Conservation (phyloP, 2,797 vertebrate genomes). For the Chiloscyllium punctatum region DNA sequence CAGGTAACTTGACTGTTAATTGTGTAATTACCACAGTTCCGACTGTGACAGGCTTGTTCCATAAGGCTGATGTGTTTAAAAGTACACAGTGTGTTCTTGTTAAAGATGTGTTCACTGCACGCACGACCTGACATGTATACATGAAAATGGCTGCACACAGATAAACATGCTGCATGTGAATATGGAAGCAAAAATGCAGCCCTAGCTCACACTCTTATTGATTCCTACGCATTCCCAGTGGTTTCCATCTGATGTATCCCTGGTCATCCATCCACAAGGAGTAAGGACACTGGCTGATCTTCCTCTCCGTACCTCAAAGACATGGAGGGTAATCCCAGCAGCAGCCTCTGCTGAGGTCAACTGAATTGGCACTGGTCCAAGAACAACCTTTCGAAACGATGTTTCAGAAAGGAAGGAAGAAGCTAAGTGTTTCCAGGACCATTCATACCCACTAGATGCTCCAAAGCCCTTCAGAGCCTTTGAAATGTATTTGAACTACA, state of each 20-base stretch:
- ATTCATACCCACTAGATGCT: background rate
- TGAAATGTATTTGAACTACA: background rate
- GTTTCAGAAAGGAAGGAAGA: background rate
- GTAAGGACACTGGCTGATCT: background rate
- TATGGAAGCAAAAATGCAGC: background rate
- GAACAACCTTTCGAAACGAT: background rate
- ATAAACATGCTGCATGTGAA: background rate
- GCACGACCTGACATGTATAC: too few species aligned
- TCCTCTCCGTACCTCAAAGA: background rate
- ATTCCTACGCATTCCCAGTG: background rate
- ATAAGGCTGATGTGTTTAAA: background rate
- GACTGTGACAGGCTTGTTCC: background rate
- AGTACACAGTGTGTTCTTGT: background rate
- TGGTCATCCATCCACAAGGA: background rate
- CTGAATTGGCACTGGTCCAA: background rate
- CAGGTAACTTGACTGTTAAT: background rate
- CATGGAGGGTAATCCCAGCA: background rate
- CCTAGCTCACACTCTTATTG: background rate
- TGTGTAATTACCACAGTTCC: background rate
- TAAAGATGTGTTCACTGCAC: background rate
- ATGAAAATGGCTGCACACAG: too few species aligned
- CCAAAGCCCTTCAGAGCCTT: background rate
- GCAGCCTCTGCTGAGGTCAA: background rate
- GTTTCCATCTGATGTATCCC: background rate
- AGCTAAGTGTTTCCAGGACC: background rate